A percentile compares a stretch with the other conserved stretches of the same genome.
Conservation (phyloP, 2,888 invertebrate species). For the Lasioglossum oenotherae region DNA sequence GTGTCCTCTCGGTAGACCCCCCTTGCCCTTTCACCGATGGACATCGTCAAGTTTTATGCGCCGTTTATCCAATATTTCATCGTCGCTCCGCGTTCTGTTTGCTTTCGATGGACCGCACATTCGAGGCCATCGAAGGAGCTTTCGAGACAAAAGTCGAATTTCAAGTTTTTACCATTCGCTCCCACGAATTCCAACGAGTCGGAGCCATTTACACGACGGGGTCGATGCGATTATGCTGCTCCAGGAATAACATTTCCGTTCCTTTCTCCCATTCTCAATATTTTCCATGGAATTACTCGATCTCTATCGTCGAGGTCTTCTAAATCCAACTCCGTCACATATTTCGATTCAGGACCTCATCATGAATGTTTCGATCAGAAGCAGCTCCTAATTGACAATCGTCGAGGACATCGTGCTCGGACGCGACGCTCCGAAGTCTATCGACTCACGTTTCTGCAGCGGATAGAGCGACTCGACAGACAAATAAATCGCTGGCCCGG, state of each 20-base stretch:
- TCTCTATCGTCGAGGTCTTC: too few species aligned
- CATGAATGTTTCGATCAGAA: conserved; percentile 19
- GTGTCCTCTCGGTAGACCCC: conserved; percentile 4
- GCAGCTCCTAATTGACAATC: not conserved
- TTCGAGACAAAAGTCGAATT: not conserved
- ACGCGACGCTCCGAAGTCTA: not conserved
- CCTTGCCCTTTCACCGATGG: not conserved
- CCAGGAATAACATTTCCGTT: not conserved
- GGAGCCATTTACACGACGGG: not conserved
- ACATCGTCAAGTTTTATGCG: conserved; percentile 56
- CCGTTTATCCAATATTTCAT: conserved; percentile 60
- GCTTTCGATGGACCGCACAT: conserved; percentile 39
- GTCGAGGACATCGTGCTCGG: not conserved
- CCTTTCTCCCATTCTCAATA: not conserved
- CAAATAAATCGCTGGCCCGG: conserved; percentile 17
- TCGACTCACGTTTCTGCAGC: not conserved
- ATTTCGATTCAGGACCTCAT: not conserved
- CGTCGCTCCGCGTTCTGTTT: conserved; percentile 52
- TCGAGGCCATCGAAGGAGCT: not conserved
- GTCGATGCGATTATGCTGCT: not conserved
- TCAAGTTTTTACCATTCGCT: not conserved
- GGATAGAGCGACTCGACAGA: not conserved
- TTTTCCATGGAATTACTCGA: not conserved
- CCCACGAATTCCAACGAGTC: not conserved
- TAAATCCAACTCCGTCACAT: too few species aligned